These are phyloP conservation scores for Vanacampus margaritifer DNA, from an alignment of 2,113 vertebrate genomes.

Conservation along the genomic window DNA sequence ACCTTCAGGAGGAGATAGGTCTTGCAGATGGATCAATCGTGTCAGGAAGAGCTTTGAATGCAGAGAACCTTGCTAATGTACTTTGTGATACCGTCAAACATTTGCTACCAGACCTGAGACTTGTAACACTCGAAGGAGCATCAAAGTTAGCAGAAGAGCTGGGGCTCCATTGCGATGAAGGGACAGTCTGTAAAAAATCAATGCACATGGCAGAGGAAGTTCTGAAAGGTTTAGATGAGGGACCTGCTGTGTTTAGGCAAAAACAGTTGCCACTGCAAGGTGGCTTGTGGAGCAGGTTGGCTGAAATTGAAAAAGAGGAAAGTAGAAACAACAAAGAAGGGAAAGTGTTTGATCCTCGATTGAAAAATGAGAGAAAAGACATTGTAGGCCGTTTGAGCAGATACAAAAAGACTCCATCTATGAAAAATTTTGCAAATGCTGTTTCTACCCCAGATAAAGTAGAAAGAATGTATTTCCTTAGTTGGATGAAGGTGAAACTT, in stretches of 20 bases:
- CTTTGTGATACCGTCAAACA: conserved; percentile 42
- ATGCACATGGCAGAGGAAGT: conserved; percentile 53
- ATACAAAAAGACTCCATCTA: conserved; percentile 61
- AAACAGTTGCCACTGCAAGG: conserved; percentile 67
- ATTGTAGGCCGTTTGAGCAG: conserved; percentile 36
- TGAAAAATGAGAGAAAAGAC: conserved; percentile 43
- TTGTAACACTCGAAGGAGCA: conserved; percentile 52
- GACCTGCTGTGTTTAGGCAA: conserved; percentile 41
- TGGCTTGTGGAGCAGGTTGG: conserved; percentile 52
- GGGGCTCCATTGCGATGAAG: conserved; percentile 61
- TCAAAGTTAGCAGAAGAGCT: conserved; percentile 43
- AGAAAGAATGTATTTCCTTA: conserved; percentile 63
- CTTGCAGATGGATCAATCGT: conserved; percentile 49
- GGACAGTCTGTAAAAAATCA: conserved; percentile 52
- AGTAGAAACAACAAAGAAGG: conserved; percentile 31
- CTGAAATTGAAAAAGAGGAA: conserved; percentile 57
- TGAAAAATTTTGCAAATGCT: conserved; percentile 60
- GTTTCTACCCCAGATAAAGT: conserved; percentile 51
- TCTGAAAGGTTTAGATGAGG: conserved; percentile 55
- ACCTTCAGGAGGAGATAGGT: conserved; percentile 34
- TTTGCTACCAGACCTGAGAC: conserved; percentile 45
- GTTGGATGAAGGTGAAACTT: conserved; percentile 65
- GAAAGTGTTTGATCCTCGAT: conserved; percentile 14
- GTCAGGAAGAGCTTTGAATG: conserved; percentile 32
- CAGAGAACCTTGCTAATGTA: conserved; percentile 47